Conservation (phyloP, 2,113 vertebrate species). For the Gallinago undulata region DNA sequence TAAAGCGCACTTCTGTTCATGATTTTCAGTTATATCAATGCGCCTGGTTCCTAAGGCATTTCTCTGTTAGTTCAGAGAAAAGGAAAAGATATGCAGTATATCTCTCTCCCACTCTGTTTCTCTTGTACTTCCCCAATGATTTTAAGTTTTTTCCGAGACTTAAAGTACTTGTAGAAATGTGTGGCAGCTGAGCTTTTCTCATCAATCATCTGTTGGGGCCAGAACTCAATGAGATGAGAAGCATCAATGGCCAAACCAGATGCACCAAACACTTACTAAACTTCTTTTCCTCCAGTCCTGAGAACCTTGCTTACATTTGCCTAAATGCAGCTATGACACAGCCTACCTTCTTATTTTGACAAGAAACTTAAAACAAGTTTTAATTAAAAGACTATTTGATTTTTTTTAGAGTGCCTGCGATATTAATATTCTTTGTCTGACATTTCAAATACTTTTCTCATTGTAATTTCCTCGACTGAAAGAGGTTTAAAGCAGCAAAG, state of each 20-base stretch:
- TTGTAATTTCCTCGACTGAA: slow-evolving; percentile 1
- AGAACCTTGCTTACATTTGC: not conserved
- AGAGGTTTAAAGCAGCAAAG: slow-evolving; percentile 2
- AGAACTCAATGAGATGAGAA: not conserved
- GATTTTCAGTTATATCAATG: not conserved
- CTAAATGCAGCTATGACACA: not conserved
- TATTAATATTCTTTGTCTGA: slow-evolving; percentile 25
- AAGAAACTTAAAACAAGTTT: slow-evolving; percentile 17
- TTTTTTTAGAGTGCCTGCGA: not conserved
- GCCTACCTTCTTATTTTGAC: slow-evolving; percentile 24
- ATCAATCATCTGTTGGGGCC: not conserved
- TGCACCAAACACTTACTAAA: not conserved
- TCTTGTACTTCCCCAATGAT: not conserved
- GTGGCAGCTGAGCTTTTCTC: not conserved
- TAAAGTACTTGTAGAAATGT: not conserved
- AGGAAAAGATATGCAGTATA: not conserved
- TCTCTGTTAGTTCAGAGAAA: not conserved
- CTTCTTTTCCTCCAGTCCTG: not conserved
- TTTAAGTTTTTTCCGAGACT: not conserved
- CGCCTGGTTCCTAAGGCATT: not conserved
- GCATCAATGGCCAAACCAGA: not conserved
- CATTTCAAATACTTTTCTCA: slow-evolving; percentile 10
- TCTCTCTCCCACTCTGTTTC: not conserved
- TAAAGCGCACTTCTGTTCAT: not conserved
- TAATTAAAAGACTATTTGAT: slow-evolving; percentile 18